Evolutionary conservation across 1,140 invertebrate genomes (phyloP), one percentile per base, ranked within the genome.

Genomic region (Drosophila tropicalis): DNA sequence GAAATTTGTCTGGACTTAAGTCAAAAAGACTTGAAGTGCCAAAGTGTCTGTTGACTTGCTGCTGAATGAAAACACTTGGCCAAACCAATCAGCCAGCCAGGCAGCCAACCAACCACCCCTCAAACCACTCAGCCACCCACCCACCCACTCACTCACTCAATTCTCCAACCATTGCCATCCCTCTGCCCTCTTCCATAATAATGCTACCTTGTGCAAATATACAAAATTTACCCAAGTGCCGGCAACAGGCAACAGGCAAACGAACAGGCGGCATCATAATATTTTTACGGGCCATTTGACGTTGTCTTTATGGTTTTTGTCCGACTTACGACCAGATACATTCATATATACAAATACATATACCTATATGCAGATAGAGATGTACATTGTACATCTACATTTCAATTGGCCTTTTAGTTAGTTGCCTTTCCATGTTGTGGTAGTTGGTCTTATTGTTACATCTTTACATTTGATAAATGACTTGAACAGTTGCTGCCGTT

Each of bases 1-100:
- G 13, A 12, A 64, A 32, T 22, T 19, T 19, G 19, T 39, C 54
- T 61, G 56, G 63, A 51, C 64, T 75, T 39, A 25, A 44, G 58
- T 47, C 41, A 41, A 25, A 29, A 39, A 39, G 44, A 39, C 6
- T 51, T 51, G 44, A 51, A 51, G 44, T 51, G 44, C 44, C 44
- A 51, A 29, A 64, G 64, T 47, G 64, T 70, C 67, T 87, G 82
- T 86, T 87, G 83, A 87, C 83, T 87, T 76, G 64, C 62, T 68
- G 75, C 73, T 87, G 76, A 87, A 86, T 82, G 83, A 79, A 76
- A 83, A 67, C 83, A 87, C 84, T 87, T 87, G 83, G 82, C 81
- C 81, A 58, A 67, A 77, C 54, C 79, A 86, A 86, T 82, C 82
- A 81, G 44, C 44, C 44, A 51, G 54, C 58, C 22, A 32, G n/a